These are phyloP conservation scores for Cantharis lateralis DNA, from an alignment of 2,888 invertebrate genomes.

Conservation along the genomic window DNA sequence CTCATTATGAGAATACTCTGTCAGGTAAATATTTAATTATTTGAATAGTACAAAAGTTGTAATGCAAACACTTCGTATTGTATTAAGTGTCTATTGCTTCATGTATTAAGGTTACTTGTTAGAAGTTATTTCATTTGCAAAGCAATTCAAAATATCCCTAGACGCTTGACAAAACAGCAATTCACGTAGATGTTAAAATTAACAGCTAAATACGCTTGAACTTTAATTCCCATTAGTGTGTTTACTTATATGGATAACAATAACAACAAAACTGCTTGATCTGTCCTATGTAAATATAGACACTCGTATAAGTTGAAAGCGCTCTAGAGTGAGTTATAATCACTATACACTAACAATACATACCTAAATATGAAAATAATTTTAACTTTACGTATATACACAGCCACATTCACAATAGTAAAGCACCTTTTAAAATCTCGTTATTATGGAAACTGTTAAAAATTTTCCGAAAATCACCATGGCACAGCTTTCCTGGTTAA, in stretches of 20 bases:
- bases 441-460: no score
- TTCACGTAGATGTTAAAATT: conserved; percentile 24
- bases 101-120: not conserved
- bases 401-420: no score
- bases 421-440: no score
- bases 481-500: no score
- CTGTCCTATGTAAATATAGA: conserved; percentile 4
- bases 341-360: not conserved
- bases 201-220: conserved; percentile 32
- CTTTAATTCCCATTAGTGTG: conserved; percentile 33
- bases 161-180: conserved; percentile 10
- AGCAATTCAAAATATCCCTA: conserved; percentile 9
- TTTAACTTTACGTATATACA: not conserved
- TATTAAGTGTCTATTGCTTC: conserved; percentile 1
- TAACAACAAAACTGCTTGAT: conserved; percentile 16
- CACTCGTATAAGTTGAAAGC: not conserved
- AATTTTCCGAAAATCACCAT: no score
- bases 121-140: conserved; percentile 12
- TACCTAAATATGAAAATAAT: not conserved
- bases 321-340: not conserved
- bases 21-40: not conserved
- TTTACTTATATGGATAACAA: conserved; percentile 30
- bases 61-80: not conserved
- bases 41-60: not conserved
- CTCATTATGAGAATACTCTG: not conserved